A percentile compares a stretch with the other conserved stretches of the same genome.
Conservation (phyloP, 2,797 vertebrate species). For the Podarcis siculus region DNA sequence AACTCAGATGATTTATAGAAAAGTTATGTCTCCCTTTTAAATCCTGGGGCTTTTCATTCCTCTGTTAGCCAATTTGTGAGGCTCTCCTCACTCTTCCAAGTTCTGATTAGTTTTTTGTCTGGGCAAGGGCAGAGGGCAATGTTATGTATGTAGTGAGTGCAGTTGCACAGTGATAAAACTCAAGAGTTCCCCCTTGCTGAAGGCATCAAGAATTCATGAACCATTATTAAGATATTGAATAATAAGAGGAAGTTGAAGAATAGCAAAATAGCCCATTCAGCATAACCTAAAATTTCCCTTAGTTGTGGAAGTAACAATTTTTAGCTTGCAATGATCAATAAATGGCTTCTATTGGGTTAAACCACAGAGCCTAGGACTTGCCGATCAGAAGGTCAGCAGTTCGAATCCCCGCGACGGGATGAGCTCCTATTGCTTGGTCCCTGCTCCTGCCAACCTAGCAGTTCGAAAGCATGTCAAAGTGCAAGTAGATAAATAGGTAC, state of each 20-base stretch:
- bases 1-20: neutral
- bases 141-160: constrained; percentile 42
- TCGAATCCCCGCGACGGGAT: no score
- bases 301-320: no score
- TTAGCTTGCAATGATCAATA: no score
- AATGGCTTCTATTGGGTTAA: no score
- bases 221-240: constrained; percentile 50
- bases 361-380: no score
- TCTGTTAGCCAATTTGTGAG: neutral
- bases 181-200: constrained; percentile 43
- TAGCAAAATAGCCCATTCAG: neutral
- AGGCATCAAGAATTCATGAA: constrained; percentile 49
- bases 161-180: constrained; percentile 46
- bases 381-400: no score
- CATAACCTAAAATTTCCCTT: no score
- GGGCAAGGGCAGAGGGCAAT: no score
- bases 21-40: neutral
- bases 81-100: neutral
- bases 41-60: neutral
- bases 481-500: no score
- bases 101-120: constrained; percentile 29
- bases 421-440: no score
- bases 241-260: neutral
- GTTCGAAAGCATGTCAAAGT: no score
- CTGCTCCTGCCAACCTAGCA: no score